Conservation (phyloP, 2,888 invertebrate genomes). For the Pseudanteris insignis region DNA sequence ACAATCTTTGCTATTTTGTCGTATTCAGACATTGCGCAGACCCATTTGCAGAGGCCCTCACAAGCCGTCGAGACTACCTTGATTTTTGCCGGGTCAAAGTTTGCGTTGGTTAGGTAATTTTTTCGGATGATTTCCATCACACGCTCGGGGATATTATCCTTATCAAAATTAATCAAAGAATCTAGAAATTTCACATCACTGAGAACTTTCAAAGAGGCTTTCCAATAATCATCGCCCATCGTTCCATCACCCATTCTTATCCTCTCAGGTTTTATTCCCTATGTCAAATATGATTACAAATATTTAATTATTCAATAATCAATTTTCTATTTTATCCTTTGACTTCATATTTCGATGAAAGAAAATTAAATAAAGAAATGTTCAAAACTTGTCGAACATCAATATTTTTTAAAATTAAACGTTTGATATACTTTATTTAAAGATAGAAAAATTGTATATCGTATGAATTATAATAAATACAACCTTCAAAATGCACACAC, state of each 20-base stretch:
- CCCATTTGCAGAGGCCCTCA: conserved; percentile 94
- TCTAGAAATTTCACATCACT: conserved; percentile 94
- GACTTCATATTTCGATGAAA: too few species aligned
- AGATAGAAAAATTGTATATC: too few species aligned
- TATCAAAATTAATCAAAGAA: conserved; percentile 85
- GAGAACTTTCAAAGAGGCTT: conserved; percentile 85
- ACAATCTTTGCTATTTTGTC: conserved; percentile 90
- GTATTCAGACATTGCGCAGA: conserved; percentile 93
- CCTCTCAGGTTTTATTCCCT: conserved; percentile 89
- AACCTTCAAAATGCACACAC: conserved; percentile 81
- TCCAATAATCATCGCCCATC: conserved; percentile 92
- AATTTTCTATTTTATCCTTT: too few species aligned
- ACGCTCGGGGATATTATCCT: conserved; percentile 87
- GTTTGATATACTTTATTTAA: too few species aligned
- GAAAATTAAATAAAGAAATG: too few species aligned
- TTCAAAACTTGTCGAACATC: too few species aligned
- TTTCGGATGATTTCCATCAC: conserved; percentile 86
- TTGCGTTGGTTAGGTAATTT: conserved; percentile 82
- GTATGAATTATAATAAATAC: neutral
- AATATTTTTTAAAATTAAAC: too few species aligned
- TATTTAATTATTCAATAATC: too few species aligned
- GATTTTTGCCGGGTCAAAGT: conserved; percentile 92
- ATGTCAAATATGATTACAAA: neutral
- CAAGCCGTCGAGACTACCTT: conserved; percentile 87
- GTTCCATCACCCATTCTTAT: conserved; percentile 86